Base-by-base conservation (phyloP, 2,797 vertebrate genomes). In the Artibeus jamaicensis region DNA sequence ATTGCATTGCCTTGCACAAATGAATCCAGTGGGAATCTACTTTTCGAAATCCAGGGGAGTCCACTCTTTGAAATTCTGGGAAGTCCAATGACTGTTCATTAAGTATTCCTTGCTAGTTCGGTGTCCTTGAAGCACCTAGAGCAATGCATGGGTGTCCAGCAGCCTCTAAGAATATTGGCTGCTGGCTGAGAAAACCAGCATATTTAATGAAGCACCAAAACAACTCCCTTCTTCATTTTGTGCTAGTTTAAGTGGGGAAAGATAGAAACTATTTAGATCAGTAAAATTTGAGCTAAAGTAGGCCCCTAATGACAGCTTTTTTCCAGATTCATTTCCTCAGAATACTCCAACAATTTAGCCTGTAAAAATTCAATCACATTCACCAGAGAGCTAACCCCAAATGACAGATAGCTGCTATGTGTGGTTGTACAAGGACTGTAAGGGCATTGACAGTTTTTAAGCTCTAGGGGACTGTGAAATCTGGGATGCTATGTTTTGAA, bases 391-490 rank as follows among this genome's bases (percentile, higher is more conserved):
- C 39, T 62, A 90, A 94, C 71, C 53, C n/a, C 82, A n/a, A 50
- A 76, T 92, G 53, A 89, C 76, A 95, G 77, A 74, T 39, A 71
- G 71, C 42, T 86, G 48, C 44, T 67, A 1, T 44, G 4, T 24
- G 74, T 81, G 37, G 24, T 67, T 95, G 88, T 86, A 88, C 39
- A 92, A 67, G 37, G 53, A 73, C 39, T 94, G 26, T 77, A 70
- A 96, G 87, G 82, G 78, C 11, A 9, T 86, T 85, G 83, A 81
- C 15, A 53, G 77, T 86, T 94, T 85, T 71, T 71, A 95, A 94
- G 26, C 50, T 74, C 81, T 42, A 26, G 57, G 73, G 88, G 65
- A 53, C 91, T 57, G 76, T 76, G 81, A 96, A 95, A 96, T 92
- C 77, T 96, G 77, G 29, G 62, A 81, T 76, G 67, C 48, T 57